Base-by-base conservation (phyloP, 2,888 invertebrate genomes). In the Adela reaumurella region DNA sequence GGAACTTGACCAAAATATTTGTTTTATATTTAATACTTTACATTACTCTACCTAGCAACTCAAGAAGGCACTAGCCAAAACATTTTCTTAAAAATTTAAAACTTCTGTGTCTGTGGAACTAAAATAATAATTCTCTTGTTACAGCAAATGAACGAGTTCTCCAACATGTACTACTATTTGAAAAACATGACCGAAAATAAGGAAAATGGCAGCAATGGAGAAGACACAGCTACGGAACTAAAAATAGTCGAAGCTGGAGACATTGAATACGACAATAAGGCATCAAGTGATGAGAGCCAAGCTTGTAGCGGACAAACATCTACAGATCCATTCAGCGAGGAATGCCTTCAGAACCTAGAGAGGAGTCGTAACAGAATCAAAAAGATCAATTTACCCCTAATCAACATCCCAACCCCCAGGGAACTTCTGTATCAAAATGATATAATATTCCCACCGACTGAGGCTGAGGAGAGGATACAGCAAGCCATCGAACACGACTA, bases 101-200 rank as follows among this genome's bases (percentile, higher is more conserved):
- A 24, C 24, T 6, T 24, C 5, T 24, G 24, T 6, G 24, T 24
- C 8, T 24, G 24, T 8, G 4, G 5, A 24, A 24, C n/a, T n/a
- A n/a, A n/a, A n/a, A n/a, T n/a, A 24, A 42, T 42, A 17, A 17
- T 43, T 17, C 17, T 11, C 17, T 56, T 54, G 56, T 79, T 81
- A 46, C 78, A 89, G 89, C 89, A 91, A 85, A 92, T 92, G 81
- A 90, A 90, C 66, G 91, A 92, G 67, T 88, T 92, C 62, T 88
- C 90, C 47, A 91, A 87, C 62, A 90, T 92, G 85, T 93, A 92
- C 65, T 88, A 90, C 59, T 91, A 91, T 65, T 81, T 92, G 59
- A 92, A 91, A 68, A 90, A 89, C 54, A 88, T 91, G 70, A 85
- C 85, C 41, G 81, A 81, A 55, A 78, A 74, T 50, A 79, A 80